Evolutionary conservation across 2,888 invertebrate genomes (phyloP), one percentile per base, ranked within the genome.

Genomic region (Drosophila setosimentum): DNA sequence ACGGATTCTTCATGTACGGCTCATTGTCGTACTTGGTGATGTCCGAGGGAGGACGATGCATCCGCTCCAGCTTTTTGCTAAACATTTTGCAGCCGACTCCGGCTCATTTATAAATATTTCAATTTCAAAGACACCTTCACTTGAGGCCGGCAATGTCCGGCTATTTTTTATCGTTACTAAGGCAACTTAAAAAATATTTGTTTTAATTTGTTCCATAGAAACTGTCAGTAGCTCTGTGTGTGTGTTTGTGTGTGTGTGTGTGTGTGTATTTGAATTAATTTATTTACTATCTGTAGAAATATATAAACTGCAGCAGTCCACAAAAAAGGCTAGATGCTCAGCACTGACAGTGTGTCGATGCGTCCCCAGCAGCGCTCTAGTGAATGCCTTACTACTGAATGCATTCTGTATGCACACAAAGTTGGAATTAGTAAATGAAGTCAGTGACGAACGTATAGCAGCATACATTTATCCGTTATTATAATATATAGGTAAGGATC

Each of bases 21-120:
- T 93, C 93, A 78, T 93, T 88, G 58, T 93, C 93, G 72, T 93
- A 93, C 75, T 91, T 92, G 21, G 83, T 88, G 6, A 93, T 70
- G 73, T 93, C 91, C 63, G 91, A 79, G 18, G 92, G 80, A 2
- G 93, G 93, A 27, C 92, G 92, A 66, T 92, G 80, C 75, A 93
- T 90, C 3, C 90, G 90, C 62, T 91, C 83, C 59, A 93, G 71
- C 59, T 91, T 89, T 37, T 91, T 92, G 48, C 82, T 89, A 69
- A 82, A 92, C 88, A 92, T 92, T 27, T 55, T 83, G 64, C 27
- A 33, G 37, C 68, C 77, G 51, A 13, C 37, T 68, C 24, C 32
- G 64, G 24, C 53, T 51, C 65, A 68, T 68, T 32, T 76, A 54
- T 64, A 62, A 77, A 72, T 62, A 68, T 78, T 63, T 50, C 63